phyloP scores from a whole-genome alignment of 2,797 vertebrate genomes.

The Periparus ater region DNA sequence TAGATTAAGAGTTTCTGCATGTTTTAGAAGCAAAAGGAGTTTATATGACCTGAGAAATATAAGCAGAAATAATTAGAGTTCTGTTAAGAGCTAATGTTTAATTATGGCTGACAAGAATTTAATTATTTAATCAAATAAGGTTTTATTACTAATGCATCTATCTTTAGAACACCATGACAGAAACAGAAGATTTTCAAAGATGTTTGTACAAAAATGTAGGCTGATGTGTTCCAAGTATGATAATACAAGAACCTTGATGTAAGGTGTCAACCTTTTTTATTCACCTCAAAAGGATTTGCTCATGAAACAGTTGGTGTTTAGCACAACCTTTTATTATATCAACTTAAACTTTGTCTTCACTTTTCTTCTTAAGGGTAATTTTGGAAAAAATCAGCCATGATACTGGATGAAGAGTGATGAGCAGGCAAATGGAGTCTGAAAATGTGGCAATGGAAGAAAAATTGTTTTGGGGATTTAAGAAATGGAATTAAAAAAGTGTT shows the following conservation, averaged over 20 bases:
- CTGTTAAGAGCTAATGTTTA: conserved; percentile 19
- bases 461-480: background rate
- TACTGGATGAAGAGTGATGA: background rate
- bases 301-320: background rate
- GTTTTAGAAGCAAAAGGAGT: background rate
- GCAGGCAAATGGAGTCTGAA: background rate
- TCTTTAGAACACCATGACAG: conserved; percentile 3
- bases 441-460: background rate
- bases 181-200: conserved; percentile 17
- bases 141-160: conserved; percentile 19
- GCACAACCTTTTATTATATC: background rate
- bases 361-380: background rate
- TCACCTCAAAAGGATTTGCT: background rate
- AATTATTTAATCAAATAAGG: conserved; percentile 54
- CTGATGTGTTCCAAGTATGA: background rate
- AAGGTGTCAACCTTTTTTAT: background rate
- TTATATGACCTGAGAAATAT: conserved; percentile 8
- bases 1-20: background rate
- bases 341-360: background rate
- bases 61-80: conserved; percentile 39
- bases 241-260: background rate
- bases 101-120: conserved; percentile 33
- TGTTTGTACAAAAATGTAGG: background rate
- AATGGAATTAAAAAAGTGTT: background rate
- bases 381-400: background rate